Conservation (phyloP, 2,888 invertebrate species). For the Morpho achilles region DNA sequence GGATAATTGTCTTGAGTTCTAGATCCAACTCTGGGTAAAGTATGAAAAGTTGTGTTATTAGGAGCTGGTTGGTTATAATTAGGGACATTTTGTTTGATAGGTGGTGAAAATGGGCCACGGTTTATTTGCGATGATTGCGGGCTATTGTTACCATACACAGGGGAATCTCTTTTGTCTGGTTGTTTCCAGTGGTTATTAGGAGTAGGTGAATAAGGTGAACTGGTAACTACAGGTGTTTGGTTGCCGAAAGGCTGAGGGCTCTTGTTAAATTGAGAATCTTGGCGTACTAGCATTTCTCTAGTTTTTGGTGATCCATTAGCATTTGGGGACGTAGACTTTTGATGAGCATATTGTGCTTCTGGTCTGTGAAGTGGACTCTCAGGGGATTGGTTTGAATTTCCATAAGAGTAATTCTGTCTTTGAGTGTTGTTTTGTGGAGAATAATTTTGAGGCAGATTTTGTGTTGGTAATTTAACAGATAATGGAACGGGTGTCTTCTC, state of each 20-base stretch:
- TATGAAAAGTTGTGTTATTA: conserved; percentile 53
- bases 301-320: conserved; percentile 55
- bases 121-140: conserved; percentile 47
- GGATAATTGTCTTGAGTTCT: conserved; percentile 47
- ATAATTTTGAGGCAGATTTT: conserved; percentile 63
- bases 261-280: conserved; percentile 74
- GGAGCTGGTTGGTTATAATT: conserved; percentile 48
- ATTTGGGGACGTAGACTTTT: conserved; percentile 54
- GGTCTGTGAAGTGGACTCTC: conserved; percentile 72
- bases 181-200: conserved; percentile 72
- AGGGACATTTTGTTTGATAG: conserved; percentile 47
- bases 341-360: conserved; percentile 68
- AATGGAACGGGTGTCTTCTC: conserved; percentile 71
- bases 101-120: conserved; percentile 52
- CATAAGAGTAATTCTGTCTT: conserved; percentile 40
- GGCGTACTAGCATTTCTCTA: conserved; percentile 62
- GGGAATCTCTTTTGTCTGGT: conserved; percentile 67
- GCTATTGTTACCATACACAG: conserved; percentile 43
- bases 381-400: conserved; percentile 52
- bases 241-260: conserved; percentile 68
- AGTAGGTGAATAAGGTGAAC: conserved; percentile 59
- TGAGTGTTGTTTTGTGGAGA: conserved; percentile 54
- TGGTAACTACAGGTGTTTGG: conserved; percentile 53
- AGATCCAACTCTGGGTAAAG: conserved; percentile 57
- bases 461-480: conserved; percentile 68